phyloP scores from a whole-genome alignment of 2,797 vertebrate genomes.

The Morelia viridis region DNA sequence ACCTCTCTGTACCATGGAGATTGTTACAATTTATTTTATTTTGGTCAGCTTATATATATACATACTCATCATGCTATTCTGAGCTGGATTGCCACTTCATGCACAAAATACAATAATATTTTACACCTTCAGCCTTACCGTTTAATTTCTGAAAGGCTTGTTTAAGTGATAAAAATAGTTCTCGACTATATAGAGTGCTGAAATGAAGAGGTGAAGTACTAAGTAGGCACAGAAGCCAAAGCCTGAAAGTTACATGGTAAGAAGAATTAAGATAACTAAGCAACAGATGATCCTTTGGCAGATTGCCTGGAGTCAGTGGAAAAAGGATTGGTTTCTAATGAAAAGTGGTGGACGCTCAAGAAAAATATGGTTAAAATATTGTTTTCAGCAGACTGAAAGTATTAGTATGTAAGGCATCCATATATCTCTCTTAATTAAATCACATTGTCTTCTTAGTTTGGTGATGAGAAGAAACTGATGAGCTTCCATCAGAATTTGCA shows the following conservation, averaged over 20 bases:
- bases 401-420: neutral
- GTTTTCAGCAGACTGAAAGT: neutral
- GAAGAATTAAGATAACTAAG: neutral
- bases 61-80: neutral
- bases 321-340: neutral
- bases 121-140: neutral
- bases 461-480: constrained; percentile 95
- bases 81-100: neutral
- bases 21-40: neutral
- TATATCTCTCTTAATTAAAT: constrained; percentile 11
- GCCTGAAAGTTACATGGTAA: neutral
- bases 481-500: constrained; percentile 95
- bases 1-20: neutral
- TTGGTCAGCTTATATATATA: neutral
- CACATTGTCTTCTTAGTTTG: constrained; percentile 80
- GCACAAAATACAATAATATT: neutral
- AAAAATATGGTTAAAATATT: neutral
- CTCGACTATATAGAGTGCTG: neutral
- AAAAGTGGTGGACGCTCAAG: neutral
- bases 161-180: neutral
- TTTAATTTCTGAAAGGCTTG: neutral
- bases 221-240: neutral
- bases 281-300: no score
- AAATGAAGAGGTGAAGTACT: neutral
- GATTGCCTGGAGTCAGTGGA: neutral